These are phyloP conservation scores for Drosophila chauvacae DNA, from an alignment of 1,140 invertebrate genomes.

Conservation along the genomic window DNA sequence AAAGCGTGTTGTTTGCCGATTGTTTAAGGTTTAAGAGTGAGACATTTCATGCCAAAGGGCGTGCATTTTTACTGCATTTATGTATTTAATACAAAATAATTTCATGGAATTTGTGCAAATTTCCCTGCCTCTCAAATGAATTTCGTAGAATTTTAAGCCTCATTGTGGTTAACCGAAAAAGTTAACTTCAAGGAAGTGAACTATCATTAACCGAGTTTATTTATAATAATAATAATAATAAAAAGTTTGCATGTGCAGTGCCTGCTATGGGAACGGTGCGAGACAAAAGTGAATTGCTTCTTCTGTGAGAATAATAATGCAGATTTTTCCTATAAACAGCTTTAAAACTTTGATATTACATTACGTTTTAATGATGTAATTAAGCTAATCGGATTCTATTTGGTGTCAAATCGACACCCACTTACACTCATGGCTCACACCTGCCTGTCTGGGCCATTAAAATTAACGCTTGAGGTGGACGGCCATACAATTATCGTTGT, in stretches of 20 bases:
- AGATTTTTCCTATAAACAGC: no score
- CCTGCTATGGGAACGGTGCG: not conserved
- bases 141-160: not conserved
- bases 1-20: conserved; percentile 6
- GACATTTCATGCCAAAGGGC: not conserved
- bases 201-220: conserved; percentile 12
- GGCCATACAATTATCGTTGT: conserved; percentile 35
- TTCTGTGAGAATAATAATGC: no score
- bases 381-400: conserved; percentile 4
- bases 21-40: conserved; percentile 2
- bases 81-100: not conserved
- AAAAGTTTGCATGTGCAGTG: not conserved
- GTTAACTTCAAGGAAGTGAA: conserved; percentile 9
- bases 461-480: conserved; percentile 18
- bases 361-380: not conserved
- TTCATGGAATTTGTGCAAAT: no score
- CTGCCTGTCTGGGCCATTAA: conserved; percentile 30
- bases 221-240: conserved; percentile 4
- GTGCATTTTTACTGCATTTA: not conserved
- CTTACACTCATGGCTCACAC: conserved; percentile 25
- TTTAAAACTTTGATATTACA: no score
- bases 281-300: not conserved
- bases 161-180: conserved; percentile 19
- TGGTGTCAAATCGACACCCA: conserved; percentile 17
- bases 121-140: not conserved